phyloP scores from a whole-genome alignment of 2,888 invertebrate genomes.

The Nemotelus pantherinus region DNA sequence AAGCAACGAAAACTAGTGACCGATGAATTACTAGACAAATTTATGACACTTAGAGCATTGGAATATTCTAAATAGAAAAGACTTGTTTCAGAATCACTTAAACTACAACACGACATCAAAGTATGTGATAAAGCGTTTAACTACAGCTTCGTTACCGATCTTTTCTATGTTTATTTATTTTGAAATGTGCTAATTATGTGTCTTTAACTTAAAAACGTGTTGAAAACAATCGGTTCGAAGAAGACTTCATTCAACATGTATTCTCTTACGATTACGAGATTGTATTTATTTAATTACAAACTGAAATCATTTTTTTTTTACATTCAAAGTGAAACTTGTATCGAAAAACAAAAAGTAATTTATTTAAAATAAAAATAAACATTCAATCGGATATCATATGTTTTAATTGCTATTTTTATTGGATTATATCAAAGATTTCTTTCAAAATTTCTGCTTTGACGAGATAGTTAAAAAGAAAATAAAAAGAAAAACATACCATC shows the following conservation, averaged over 20 bases:
- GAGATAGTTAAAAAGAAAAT: too few species aligned
- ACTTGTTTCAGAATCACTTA: not conserved
- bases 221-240: not conserved
- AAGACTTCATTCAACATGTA: not conserved
- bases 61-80: constrained; percentile 64
- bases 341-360: not conserved
- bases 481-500: too few species aligned
- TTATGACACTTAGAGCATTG: constrained; percentile 85
- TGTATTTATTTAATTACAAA: too few species aligned
- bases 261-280: not conserved
- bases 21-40: constrained; percentile 83
- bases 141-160: not conserved
- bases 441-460: too few species aligned
- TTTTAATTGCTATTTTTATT: too few species aligned
- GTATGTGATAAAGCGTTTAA: constrained; percentile 31
- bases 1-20: constrained; percentile 80
- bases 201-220: not conserved
- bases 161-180: constrained; percentile 24
- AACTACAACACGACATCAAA: constrained; percentile 1
- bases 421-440: too few species aligned
- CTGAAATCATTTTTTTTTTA: not conserved
- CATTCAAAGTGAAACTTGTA: not conserved
- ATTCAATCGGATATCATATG: too few species aligned
- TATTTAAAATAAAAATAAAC: not conserved
- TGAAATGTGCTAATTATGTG: not conserved